These are phyloP conservation scores for Dinomys branickii DNA, from an alignment of 2,113 vertebrate genomes.

Conservation along the genomic window DNA sequence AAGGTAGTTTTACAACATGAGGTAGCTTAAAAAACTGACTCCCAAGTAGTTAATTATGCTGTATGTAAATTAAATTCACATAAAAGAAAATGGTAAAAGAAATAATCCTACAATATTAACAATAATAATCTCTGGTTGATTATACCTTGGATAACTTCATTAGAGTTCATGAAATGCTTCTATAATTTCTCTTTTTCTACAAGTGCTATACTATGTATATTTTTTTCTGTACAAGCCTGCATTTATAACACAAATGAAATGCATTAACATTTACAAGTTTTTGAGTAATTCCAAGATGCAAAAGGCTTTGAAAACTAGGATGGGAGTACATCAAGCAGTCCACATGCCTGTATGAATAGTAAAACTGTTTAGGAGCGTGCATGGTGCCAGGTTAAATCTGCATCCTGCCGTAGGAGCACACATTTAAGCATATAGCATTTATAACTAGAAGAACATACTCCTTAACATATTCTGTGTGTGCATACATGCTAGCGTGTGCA, in stretches of 20 bases:
- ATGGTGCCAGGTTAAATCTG: background rate
- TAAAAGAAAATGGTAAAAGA: background rate
- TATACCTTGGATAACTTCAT: background rate
- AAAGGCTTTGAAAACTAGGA: background rate
- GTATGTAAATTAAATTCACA: background rate
- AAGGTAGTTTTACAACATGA: slow-evolving; percentile 46
- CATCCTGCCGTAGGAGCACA: background rate
- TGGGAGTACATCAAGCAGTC: background rate
- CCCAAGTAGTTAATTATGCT: background rate
- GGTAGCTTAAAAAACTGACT: background rate
- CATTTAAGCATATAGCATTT: background rate
- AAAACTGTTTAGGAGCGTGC: background rate
- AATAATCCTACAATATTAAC: slow-evolving; percentile 1
- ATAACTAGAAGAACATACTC: background rate
- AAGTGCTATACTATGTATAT: background rate
- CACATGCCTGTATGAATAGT: accelerated
- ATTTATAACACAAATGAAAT: background rate
- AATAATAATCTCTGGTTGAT: slow-evolving; percentile 1
- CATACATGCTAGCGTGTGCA: background rate
- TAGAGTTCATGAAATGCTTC: background rate
- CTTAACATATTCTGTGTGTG: background rate
- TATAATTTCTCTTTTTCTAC: background rate
- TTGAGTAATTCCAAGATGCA: background rate
- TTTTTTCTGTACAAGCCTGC: background rate
- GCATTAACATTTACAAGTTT: background rate